These are phyloP conservation scores for Elgaria multicarinata DNA, from an alignment of 2,113 vertebrate genomes.

Conservation along the genomic window DNA sequence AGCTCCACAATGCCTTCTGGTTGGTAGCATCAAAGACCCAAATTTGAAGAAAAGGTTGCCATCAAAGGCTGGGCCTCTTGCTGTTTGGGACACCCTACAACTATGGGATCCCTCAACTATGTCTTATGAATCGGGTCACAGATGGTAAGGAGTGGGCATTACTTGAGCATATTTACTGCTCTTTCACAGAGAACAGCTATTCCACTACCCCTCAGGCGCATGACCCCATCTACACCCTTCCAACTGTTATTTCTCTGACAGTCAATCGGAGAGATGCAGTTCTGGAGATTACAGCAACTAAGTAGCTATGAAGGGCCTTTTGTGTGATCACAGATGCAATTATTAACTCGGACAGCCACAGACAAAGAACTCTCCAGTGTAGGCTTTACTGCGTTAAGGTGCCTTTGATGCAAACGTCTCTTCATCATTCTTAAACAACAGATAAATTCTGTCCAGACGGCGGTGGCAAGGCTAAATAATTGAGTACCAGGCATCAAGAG, in stretches of 20 bases:
- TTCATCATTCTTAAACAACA: constrained; percentile 65
- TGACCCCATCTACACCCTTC: constrained; percentile 19
- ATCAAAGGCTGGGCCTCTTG: neutral
- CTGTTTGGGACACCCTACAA: too few relatives aligned
- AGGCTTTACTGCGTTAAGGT: constrained; percentile 71
- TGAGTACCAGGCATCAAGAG: constrained; percentile 52
- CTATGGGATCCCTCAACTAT: neutral
- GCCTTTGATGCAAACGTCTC: constrained; percentile 71
- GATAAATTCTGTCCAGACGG: constrained; percentile 63
- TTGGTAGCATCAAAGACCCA: too few relatives aligned
- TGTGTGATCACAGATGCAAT: constrained; percentile 69
- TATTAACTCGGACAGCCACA: constrained; percentile 70
- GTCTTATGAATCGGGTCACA: neutral
- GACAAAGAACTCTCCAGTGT: constrained; percentile 65
- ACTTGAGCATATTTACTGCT: neutral
- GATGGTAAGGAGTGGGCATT: neutral
- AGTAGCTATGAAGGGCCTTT: constrained; percentile 70
- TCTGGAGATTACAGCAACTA: constrained; percentile 59
- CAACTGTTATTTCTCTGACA: constrained; percentile 38
- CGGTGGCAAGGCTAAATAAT: constrained; percentile 68
- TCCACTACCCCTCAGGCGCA: constrained; percentile 27
- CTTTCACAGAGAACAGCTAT: constrained; percentile 25
- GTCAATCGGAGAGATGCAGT: constrained; percentile 59
- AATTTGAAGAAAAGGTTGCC: neutral
- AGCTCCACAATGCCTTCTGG: too few relatives aligned